A percentile compares a stretch with the other conserved stretches of the same genome.
These are phyloP conservation scores for Molossus molossus DNA, from an alignment of 2,797 vertebrate species.

Conservation along the genomic window DNA sequence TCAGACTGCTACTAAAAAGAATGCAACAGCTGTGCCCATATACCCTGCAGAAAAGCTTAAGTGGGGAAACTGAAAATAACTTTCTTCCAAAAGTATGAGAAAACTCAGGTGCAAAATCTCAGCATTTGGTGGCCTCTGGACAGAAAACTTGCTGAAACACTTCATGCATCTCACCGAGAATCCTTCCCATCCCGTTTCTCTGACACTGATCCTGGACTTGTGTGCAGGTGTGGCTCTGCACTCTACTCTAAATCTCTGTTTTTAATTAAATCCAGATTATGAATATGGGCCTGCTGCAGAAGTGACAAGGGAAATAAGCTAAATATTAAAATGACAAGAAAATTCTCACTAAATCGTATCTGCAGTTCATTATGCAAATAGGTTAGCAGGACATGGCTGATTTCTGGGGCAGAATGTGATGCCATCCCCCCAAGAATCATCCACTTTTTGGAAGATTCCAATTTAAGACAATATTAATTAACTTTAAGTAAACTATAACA, in stretches of 20 bases:
- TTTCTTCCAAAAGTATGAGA: constrained; percentile 69
- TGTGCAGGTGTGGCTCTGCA: constrained; percentile 25
- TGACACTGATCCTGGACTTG: background rate
- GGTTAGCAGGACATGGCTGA: constrained; percentile 41
- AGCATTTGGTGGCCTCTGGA: constrained; percentile 9
- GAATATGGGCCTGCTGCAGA: constrained; percentile 5
- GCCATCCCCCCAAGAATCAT: background rate
- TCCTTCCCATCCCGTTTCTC: background rate
- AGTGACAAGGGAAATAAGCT: constrained; percentile 65
- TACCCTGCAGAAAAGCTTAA: constrained; percentile 68
- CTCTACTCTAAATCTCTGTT: background rate
- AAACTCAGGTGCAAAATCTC: constrained; percentile 71
- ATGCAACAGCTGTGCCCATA: constrained; percentile 77
- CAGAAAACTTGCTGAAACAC: constrained; percentile 59
- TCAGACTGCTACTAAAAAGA: constrained; percentile 72
- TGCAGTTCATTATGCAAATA: constrained; percentile 47
- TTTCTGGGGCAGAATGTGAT: background rate
- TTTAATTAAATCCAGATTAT: constrained; percentile 70
- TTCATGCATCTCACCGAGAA: constrained; percentile 41
- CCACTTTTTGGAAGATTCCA: constrained; percentile 26
- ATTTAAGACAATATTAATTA: constrained; percentile 57
- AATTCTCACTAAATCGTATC: background rate
- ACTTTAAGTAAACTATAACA: constrained; percentile 13
- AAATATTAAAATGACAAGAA: constrained; percentile 66
- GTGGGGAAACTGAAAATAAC: constrained; percentile 81